Conservation (phyloP, 2,888 invertebrate species). For the Brachyopa scutellaris region DNA sequence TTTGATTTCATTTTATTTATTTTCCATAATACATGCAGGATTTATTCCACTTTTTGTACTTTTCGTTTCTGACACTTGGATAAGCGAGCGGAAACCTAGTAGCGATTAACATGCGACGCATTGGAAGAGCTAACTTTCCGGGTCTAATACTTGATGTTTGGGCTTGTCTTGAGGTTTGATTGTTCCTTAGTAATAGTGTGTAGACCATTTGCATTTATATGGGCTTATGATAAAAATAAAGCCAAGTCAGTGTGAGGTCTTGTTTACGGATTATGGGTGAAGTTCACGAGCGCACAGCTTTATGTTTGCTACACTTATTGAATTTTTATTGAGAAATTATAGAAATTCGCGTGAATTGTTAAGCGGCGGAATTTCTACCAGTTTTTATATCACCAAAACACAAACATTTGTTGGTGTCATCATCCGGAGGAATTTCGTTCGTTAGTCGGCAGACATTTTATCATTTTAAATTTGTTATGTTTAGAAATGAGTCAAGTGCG, state of each 20-base stretch:
- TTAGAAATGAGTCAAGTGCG: background rate
- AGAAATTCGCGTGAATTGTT: conserved; percentile 43
- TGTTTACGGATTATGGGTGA: conserved; percentile 48
- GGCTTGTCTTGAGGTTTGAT: conserved; percentile 7
- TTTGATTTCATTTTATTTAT: background rate
- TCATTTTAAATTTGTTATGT: background rate
- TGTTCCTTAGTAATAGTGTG: conserved; percentile 9
- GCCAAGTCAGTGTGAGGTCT: conserved; percentile 30
- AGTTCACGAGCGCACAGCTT: conserved; percentile 39
- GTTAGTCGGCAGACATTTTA: background rate
- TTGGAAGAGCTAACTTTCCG: conserved; percentile 33
- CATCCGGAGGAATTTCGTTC: conserved; percentile 4
- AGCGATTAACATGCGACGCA: conserved; percentile 31
- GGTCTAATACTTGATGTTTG: conserved; percentile 7
- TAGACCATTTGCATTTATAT: conserved; percentile 35
- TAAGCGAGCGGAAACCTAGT: background rate
- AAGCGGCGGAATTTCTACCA: conserved; percentile 32
- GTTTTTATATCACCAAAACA: conserved; percentile 28
- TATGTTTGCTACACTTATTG: conserved; percentile 39
- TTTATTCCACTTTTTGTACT: conserved; percentile 3
- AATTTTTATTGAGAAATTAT: conserved; percentile 61
- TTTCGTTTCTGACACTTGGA: background rate
- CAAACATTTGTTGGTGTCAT: conserved; percentile 44
- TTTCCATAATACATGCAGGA: conserved; percentile 3
- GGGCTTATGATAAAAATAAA: background rate